These are phyloP conservation scores for Epicauta chinensis DNA, from an alignment of 1,140 invertebrate species.

Conservation along the genomic window DNA sequence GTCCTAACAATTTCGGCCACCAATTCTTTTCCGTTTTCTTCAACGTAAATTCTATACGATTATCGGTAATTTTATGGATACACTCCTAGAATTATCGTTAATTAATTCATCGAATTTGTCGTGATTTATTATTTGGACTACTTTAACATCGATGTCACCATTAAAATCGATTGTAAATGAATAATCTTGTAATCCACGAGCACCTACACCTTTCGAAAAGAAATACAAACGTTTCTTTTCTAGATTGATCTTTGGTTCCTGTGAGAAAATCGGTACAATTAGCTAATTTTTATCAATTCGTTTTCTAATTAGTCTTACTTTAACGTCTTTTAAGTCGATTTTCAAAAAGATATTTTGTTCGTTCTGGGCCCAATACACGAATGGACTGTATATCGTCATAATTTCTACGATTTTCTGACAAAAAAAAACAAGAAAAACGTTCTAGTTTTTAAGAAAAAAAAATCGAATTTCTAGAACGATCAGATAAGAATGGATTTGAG, in stretches of 20 bases:
- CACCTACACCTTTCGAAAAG: constrained; percentile 60
- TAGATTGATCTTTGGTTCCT: constrained; percentile 53
- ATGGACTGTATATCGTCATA: constrained; percentile 57
- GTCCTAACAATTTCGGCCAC: constrained; percentile 76
- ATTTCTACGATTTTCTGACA: no score
- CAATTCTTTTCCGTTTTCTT: constrained; percentile 62
- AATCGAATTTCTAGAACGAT: no score
- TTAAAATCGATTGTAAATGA: constrained; percentile 67
- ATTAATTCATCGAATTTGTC: not conserved
- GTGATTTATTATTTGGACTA: constrained; percentile 35
- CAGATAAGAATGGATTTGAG: no score
- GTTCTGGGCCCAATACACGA: constrained; percentile 92
- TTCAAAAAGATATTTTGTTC: constrained; percentile 66
- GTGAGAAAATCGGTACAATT: constrained; percentile 7
- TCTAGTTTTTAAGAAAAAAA: no score
- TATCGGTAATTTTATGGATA: constrained; percentile 59
- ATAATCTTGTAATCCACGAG: constrained; percentile 63
- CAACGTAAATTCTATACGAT: constrained; percentile 70
- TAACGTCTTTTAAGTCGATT: constrained; percentile 77
- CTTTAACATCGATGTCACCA: constrained; percentile 59
- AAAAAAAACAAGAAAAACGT: no score
- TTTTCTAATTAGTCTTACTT: constrained; percentile 46
- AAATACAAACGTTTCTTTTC: constrained; percentile 56
- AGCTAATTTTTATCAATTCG: not conserved
- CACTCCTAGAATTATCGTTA: constrained; percentile 45